phyloP scores from a whole-genome alignment of 2,797 vertebrate genomes.

The Galagoides demidoff region DNA sequence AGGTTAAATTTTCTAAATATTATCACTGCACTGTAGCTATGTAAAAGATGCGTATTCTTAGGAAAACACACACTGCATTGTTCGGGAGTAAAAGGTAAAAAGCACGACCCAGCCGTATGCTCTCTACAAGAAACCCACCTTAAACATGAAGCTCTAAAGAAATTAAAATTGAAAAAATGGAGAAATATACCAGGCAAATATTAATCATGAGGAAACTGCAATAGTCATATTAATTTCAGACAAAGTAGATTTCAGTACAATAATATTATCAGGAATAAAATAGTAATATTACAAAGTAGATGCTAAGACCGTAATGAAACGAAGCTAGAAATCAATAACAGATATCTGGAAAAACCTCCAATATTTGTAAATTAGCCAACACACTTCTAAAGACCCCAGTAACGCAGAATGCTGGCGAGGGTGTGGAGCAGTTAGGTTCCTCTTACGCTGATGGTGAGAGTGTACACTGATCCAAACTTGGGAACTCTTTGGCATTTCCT shows the following conservation, averaged over 20 bases:
- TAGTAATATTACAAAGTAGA: not conserved
- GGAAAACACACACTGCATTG: not conserved
- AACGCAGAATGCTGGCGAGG: not conserved
- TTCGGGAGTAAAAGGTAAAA: not conserved
- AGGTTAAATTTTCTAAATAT: not conserved
- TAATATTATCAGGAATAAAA: not conserved
- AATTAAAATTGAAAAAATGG: not conserved
- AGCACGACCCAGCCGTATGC: not conserved
- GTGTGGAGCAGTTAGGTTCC: not conserved
- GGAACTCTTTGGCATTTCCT: not conserved
- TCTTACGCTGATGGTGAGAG: not conserved
- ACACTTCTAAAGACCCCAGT: not conserved
- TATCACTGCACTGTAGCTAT: not conserved
- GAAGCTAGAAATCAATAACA: not conserved
- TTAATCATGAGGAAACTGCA: not conserved
- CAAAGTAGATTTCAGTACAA: not conserved
- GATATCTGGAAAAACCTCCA: not conserved
- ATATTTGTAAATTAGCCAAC: not conserved
- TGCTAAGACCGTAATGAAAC: not conserved
- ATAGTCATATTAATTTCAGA: not conserved
- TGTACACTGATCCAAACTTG: not conserved
- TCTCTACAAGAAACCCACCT: not conserved
- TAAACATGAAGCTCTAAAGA: not conserved
- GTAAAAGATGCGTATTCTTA: not conserved
- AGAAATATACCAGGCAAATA: not conserved